Conservation (phyloP, 1,140 invertebrate genomes). For the Drosophila pruinosa region DNA sequence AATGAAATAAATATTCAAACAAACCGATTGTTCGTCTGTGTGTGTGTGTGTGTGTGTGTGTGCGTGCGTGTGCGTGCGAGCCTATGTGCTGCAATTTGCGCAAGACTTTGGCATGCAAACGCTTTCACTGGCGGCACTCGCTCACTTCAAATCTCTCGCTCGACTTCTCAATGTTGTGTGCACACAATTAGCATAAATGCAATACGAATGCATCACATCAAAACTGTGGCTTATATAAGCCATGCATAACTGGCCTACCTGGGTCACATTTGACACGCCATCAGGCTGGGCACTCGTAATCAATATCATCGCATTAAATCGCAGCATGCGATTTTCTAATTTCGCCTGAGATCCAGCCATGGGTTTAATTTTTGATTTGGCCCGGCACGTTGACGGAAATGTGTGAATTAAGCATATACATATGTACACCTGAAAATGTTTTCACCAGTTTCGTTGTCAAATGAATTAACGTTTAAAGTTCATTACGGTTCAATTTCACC, state of each 20-base stretch:
- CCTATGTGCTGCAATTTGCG: slow-evolving; percentile 62
- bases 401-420: slow-evolving; percentile 62
- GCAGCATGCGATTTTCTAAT: slow-evolving; percentile 52
- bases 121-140: slow-evolving; percentile 57
- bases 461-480: slow-evolving; percentile 44
- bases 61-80: neutral
- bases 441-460: slow-evolving; percentile 47
- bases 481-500: slow-evolving; percentile 52
- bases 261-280: slow-evolving; percentile 17
- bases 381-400: slow-evolving; percentile 69
- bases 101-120: slow-evolving; percentile 44
- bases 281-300: neutral
- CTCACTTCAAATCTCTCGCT: neutral
- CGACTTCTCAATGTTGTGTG: slow-evolving; percentile 28
- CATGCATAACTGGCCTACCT: neutral
- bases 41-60: slow-evolving; percentile 2
- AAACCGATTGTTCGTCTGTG: slow-evolving; percentile 33
- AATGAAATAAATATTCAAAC: slow-evolving; percentile 36
- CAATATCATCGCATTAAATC: slow-evolving; percentile 4
- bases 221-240: slow-evolving; percentile 23
- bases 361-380: neutral
- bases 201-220: slow-evolving; percentile 30
- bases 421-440: slow-evolving; percentile 52
- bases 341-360: slow-evolving; percentile 24
- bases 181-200: slow-evolving; percentile 37